Percentiles rank a stretch among this genome's conserved stretches.
Conservation (phyloP, 2,888 invertebrate genomes). For the Limenitis camilla region DNA sequence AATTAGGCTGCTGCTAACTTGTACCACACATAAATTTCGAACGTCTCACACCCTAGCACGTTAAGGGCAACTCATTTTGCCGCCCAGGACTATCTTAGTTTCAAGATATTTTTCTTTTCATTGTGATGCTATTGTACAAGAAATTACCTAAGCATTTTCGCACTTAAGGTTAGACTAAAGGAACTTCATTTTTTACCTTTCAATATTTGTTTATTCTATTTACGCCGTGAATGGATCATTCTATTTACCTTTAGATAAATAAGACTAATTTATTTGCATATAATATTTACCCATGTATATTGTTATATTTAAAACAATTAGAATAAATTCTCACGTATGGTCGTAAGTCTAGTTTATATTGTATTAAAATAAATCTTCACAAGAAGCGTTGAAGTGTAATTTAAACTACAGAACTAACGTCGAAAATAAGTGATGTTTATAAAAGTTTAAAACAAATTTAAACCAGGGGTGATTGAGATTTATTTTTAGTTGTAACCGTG, state of each 20-base stretch:
- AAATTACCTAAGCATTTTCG: conserved; percentile 34
- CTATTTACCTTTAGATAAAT: neutral
- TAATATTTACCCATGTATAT: too few species aligned
- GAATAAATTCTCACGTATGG: too few species aligned
- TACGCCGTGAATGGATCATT: neutral
- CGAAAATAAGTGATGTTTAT: too few species aligned
- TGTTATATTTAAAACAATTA: too few species aligned
- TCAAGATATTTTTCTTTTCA: conserved; percentile 70
- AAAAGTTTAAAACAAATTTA: too few species aligned
- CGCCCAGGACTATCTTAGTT: conserved; percentile 66
- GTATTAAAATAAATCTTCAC: too few species aligned
- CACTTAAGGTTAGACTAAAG: conserved; percentile 12
- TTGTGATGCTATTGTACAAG: conserved; percentile 65
- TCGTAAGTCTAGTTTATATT: too few species aligned
- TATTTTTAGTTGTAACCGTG: too few species aligned
- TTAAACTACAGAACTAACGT: too few species aligned
- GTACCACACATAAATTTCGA: conserved; percentile 44
- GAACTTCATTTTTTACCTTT: neutral
- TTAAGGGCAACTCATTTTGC: conserved; percentile 72
- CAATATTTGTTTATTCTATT: neutral
- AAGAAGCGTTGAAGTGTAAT: too few species aligned
- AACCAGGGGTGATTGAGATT: too few species aligned
- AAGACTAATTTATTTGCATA: too few species aligned
- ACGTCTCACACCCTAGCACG: conserved; percentile 67
- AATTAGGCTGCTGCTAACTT: conserved; percentile 21